Conservation (phyloP, 2,797 vertebrate species). For the Takifugu rubripes region DNA sequence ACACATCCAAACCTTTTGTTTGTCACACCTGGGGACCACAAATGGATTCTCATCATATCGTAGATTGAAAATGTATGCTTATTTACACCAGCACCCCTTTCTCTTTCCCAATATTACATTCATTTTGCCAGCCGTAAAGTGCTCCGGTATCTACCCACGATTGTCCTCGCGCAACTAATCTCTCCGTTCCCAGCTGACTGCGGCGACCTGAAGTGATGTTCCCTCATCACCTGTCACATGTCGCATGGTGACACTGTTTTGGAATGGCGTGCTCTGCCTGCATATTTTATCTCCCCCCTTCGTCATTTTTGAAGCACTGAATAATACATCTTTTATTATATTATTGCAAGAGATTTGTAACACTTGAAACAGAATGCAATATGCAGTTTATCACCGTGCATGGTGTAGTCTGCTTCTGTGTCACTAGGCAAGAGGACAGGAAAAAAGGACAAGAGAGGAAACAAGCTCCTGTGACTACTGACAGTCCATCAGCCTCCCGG, state of each 20-base stretch:
- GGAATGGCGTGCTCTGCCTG: slow-evolving; percentile 46
- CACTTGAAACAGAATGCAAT: slow-evolving; percentile 75
- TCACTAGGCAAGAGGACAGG: slow-evolving; percentile 43
- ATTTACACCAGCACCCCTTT: slow-evolving; percentile 61
- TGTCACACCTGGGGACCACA: slow-evolving; percentile 72
- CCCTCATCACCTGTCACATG: slow-evolving; percentile 49
- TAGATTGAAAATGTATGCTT: slow-evolving; percentile 71
- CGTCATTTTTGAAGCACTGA: slow-evolving; percentile 58
- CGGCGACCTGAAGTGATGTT: slow-evolving; percentile 45
- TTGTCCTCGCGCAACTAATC: slow-evolving; percentile 47
- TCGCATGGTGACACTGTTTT: slow-evolving; percentile 23
- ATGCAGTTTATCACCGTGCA: slow-evolving; percentile 67
- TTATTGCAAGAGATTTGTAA: slow-evolving; percentile 76
- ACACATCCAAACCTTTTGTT: slow-evolving; percentile 70
- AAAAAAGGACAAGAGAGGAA: slow-evolving; percentile 57
- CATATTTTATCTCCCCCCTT: slow-evolving; percentile 53
- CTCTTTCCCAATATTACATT: slow-evolving; percentile 43
- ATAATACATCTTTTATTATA: slow-evolving; percentile 76
- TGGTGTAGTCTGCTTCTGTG: slow-evolving; percentile 54
- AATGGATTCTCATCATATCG: slow-evolving; percentile 70
- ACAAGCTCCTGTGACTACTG: slow-evolving; percentile 62
- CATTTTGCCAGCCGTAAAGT: slow-evolving; percentile 48
- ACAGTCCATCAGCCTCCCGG: slow-evolving; percentile 64
- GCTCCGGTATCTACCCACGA: slow-evolving; percentile 38
- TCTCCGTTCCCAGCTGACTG: slow-evolving; percentile 40